phyloP scores from a whole-genome alignment of 2,797 vertebrate genomes.

The Eidolon dupreanum region DNA sequence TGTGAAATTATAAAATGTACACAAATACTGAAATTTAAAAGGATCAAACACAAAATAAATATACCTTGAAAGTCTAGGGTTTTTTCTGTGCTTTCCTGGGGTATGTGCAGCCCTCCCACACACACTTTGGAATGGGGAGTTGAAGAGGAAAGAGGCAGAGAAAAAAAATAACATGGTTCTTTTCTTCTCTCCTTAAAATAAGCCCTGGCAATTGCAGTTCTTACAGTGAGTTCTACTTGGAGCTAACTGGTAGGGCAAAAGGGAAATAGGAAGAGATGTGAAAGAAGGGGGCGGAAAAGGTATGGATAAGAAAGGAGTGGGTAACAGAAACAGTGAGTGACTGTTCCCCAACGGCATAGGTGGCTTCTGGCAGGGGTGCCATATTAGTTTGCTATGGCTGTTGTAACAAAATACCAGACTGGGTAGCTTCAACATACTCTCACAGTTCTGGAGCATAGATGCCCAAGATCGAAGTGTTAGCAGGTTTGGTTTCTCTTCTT shows the following conservation, averaged over 20 bases:
- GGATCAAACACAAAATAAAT: background rate
- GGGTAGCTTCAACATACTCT: background rate
- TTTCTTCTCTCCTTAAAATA: background rate
- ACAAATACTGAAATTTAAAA: background rate
- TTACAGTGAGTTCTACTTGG: background rate
- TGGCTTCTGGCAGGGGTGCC: no score
- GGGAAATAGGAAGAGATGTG: background rate
- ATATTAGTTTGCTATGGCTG: background rate
- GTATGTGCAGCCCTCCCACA: rapidly evolving
- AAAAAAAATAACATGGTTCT: background rate
- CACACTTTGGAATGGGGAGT: background rate
- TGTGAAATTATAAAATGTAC: conserved; percentile 40
- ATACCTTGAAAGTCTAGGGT: background rate
- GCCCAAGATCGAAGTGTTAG: background rate
- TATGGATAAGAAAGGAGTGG: background rate
- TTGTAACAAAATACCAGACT: background rate
- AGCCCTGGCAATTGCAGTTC: background rate
- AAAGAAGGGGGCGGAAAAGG: background rate
- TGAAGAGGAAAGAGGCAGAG: background rate
- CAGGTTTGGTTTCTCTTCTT: background rate
- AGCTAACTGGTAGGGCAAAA: background rate
- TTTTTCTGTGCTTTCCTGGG: background rate
- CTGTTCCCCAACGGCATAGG: background rate
- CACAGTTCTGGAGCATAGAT: background rate
- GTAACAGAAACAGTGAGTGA: background rate